Evolutionary conservation across 53 echinoderm and acorn worm genomes (phyloP).

Genomic region (Patiria pectinifera): DNA sequence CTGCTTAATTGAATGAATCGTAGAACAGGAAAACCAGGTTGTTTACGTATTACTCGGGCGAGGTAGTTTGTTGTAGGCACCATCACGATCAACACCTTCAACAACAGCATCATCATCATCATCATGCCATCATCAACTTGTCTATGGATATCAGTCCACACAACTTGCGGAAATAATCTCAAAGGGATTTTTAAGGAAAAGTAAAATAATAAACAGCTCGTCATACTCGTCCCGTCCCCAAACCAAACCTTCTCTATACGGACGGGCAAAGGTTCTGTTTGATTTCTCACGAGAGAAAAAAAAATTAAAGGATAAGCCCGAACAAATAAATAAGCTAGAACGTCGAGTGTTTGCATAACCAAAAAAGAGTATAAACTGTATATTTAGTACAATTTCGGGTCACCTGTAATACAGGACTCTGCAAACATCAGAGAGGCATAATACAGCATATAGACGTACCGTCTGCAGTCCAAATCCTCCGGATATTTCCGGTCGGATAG

Average conservation of each 20-base stretch:
- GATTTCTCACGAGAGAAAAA: conserved; percentile 20
- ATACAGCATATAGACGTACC: too few relatives aligned
- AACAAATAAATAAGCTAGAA: conserved; percentile 40
- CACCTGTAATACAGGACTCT: not conserved
- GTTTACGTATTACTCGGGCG: conserved; percentile 50
- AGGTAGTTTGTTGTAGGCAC: conserved; percentile 1
- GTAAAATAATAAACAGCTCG: conserved; percentile 13
- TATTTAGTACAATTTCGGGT: conserved; percentile 51
- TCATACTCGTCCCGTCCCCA: not conserved
- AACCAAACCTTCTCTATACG: not conserved
- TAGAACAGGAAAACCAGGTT: conserved; percentile 42
- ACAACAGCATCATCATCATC: not conserved
- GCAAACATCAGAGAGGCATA: not conserved
- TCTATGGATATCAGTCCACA: not conserved
- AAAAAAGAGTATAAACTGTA: conserved; percentile 50
- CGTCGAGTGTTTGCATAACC: conserved; percentile 44
- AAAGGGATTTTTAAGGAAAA: not conserved
- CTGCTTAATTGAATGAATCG: conserved; percentile 61
- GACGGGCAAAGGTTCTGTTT: not conserved
- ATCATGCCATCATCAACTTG: not conserved
- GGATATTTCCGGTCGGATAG: too few relatives aligned
- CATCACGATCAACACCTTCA: not conserved
- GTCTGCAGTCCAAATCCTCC: too few relatives aligned
- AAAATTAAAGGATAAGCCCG: conserved; percentile 18
- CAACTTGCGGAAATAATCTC: not conserved